A percentile compares a stretch with the other conserved stretches of the same genome.
These are phyloP conservation scores for Riparia riparia DNA, from an alignment of 2,113 vertebrate genomes.

Conservation along the genomic window DNA sequence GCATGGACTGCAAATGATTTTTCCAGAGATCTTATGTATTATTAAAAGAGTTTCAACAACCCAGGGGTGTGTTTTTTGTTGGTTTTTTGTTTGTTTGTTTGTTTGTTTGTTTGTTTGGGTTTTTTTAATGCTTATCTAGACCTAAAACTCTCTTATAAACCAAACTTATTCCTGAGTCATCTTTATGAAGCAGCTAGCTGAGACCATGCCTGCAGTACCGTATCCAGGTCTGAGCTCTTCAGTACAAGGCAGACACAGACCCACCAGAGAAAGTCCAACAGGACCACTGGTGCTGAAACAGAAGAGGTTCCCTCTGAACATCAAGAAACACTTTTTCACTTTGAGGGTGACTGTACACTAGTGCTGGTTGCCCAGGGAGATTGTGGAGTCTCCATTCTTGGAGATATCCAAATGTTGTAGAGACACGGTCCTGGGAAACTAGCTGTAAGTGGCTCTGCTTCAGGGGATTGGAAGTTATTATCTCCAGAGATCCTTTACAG, in stretches of 20 bases:
- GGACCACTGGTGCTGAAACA: background rate
- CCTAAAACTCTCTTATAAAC: background rate
- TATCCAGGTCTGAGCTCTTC: background rate
- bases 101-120: background rate
- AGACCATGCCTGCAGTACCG: background rate
- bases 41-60: background rate
- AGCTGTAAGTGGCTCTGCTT: background rate
- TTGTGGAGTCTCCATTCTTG: background rate
- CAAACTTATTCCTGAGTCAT: background rate
- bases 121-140: background rate
- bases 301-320: background rate
- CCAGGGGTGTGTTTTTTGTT: background rate
- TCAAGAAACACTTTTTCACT: background rate
- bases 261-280: background rate
- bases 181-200: background rate
- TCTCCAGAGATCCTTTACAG: background rate
- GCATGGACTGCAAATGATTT: background rate
- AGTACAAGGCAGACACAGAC: fast-evolving
- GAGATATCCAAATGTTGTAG: background rate
- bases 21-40: background rate
- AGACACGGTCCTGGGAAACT: background rate
- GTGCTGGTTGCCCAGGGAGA: background rate
- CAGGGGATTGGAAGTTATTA: background rate
- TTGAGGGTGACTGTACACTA: background rate
- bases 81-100: background rate